Percentiles rank a stretch among this genome's conserved stretches.
Evolutionary conservation across 2,888 invertebrate genomes (phyloP).

Genomic region (Malthinus flaveolus): DNA sequence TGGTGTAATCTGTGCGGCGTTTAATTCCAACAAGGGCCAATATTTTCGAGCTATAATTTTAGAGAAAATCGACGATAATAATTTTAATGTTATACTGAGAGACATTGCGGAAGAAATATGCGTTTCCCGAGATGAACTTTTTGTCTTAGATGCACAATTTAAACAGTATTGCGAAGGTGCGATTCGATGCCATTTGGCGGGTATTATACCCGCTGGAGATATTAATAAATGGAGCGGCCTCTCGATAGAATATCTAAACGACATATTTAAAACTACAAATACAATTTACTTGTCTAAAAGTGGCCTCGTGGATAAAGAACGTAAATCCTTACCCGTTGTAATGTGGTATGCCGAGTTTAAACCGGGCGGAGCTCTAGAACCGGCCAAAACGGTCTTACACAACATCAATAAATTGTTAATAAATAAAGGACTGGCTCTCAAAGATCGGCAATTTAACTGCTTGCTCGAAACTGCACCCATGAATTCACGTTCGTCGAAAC

Average conservation of each 20-base stretch:
- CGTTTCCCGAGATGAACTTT: conserved; percentile 56
- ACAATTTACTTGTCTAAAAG: conserved; percentile 32
- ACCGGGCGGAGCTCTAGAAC: conserved; percentile 67
- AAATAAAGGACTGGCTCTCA: conserved; percentile 58
- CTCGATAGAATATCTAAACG: conserved; percentile 62
- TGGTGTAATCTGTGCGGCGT: conserved; percentile 56
- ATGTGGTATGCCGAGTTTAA: conserved; percentile 66
- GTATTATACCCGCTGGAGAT: conserved; percentile 70
- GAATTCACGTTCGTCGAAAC: not conserved
- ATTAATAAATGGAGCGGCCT: conserved; percentile 62
- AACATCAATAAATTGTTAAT: conserved; percentile 70
- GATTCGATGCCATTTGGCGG: conserved; percentile 69
- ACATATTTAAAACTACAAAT: conserved; percentile 26
- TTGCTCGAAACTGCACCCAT: not conserved
- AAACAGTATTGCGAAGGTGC: conserved; percentile 60
- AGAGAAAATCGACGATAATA: conserved; percentile 51
- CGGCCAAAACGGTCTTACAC: conserved; percentile 64
- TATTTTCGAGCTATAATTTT: conserved; percentile 68
- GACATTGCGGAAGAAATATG: conserved; percentile 66
- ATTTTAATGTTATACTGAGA: conserved; percentile 63
- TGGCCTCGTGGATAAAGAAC: conserved; percentile 33
- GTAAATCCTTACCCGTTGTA: conserved; percentile 58
- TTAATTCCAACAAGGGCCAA: conserved; percentile 56
- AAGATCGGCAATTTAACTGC: not conserved
- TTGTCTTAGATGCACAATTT: conserved; percentile 59